A percentile compares a stretch with the other conserved stretches of the same genome.
These are phyloP conservation scores for Cyphomyrmex costatus DNA, from an alignment of 1,140 invertebrate species.

Conservation along the genomic window DNA sequence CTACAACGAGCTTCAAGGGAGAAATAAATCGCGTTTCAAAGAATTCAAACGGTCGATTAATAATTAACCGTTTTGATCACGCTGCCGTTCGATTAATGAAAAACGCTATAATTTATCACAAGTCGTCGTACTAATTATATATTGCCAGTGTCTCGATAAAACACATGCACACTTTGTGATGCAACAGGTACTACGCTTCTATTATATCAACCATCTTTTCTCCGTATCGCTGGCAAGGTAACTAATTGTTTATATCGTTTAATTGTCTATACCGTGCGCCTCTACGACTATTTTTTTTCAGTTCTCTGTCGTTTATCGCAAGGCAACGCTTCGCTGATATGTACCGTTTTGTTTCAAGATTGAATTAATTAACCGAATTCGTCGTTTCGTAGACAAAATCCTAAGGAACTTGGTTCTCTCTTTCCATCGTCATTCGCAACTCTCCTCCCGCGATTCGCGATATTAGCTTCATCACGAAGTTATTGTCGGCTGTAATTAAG, in stretches of 20 bases:
- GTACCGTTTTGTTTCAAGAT: slow-evolving; percentile 73
- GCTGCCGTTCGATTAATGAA: slow-evolving; percentile 12
- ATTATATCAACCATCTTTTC: background rate
- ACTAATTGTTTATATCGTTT: slow-evolving; percentile 58
- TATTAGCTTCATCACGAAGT: slow-evolving; percentile 27
- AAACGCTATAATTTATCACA: slow-evolving; percentile 53
- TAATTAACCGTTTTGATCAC: slow-evolving; percentile 19
- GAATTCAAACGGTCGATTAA: background rate
- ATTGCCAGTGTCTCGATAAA: slow-evolving; percentile 61
- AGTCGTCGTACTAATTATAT: slow-evolving; percentile 61
- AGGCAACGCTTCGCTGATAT: slow-evolving; percentile 76
- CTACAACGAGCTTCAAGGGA: too few species aligned
- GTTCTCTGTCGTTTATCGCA: slow-evolving; percentile 56
- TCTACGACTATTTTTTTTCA: slow-evolving; percentile 53
- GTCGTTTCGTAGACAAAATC: slow-evolving; percentile 49
- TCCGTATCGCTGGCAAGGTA: slow-evolving; percentile 58
- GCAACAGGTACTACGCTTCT: slow-evolving; percentile 77
- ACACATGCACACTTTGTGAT: slow-evolving; percentile 64
- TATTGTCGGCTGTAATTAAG: slow-evolving; percentile 56
- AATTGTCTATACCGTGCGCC: slow-evolving; percentile 54
- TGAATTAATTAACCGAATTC: slow-evolving; percentile 53
- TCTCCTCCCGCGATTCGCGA: slow-evolving; percentile 26
- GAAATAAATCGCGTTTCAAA: background rate
- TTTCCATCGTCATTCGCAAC: slow-evolving; percentile 23
- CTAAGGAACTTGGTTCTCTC: slow-evolving; percentile 50